Base-by-base conservation (phyloP, 2,888 invertebrate genomes). In the Agelastica alni region DNA sequence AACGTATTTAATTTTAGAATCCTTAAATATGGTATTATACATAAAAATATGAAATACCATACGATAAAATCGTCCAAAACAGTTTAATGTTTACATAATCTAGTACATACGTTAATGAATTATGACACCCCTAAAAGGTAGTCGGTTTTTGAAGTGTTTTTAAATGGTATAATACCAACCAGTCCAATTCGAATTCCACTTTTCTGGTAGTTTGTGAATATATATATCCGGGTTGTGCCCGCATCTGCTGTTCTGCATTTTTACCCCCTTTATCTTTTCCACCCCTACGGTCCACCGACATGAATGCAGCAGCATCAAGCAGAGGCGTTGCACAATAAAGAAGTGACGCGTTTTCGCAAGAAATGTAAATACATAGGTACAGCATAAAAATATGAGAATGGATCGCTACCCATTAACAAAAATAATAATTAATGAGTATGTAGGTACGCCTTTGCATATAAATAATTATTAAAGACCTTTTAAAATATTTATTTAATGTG, bases 181-280 rank as follows among this genome's bases (percentile, higher is more conserved):
- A 32, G 26, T 41, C 49, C 46, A 39, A 45, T 51, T 51, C 48
- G 37, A 56, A 51, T 55, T 60, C 58, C 60, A 60, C 60, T 58
- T 60, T 60, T 56, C 58, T 60, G 57, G 52, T 49, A 57, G 57
- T 60, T 60, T 58, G 51, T 51, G 51, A 51, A 58, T 60, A 59
- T 59, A n/a, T 55, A 55, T 55, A 58, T 58, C 47, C 44, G 49
- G 53, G 53, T 62, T 58, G 49, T 52, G 61, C 60, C 58, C 59
- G 60, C 60, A 61, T 62, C 58, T 60, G 60, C 60, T 60, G 52
- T 46, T 59, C 48, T 56, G 52, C 54, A 56, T 57, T 56, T 46
- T 46, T 22, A 51, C 56, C 56, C 54, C 59, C 54, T 49, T 51
- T 30, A 7, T 14, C 2, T 12, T 39, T 39, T 30, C 39, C 37